A percentile compares a stretch with the other conserved stretches of the same genome.
These are phyloP conservation scores for Heteromurus nitidus DNA, from an alignment of 2,888 invertebrate genomes.

Conservation along the genomic window DNA sequence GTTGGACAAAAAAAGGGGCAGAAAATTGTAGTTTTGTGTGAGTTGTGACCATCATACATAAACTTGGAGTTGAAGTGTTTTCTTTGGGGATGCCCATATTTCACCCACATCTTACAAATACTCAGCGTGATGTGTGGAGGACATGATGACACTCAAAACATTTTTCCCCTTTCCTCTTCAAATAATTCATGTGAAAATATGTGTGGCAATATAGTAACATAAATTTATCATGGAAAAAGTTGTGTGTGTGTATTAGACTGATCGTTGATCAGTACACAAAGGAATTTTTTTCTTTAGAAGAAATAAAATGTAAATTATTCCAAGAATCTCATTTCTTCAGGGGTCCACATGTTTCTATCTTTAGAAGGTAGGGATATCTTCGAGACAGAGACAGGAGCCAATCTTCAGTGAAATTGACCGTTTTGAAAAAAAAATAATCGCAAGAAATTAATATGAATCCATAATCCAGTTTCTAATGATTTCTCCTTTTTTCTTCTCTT, in stretches of 20 bases:
- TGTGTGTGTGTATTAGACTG: no score
- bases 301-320: no score
- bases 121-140: constrained; percentile 46
- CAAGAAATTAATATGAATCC: not conserved
- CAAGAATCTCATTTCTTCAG: no score
- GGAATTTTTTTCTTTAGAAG: no score
- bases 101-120: constrained; percentile 57
- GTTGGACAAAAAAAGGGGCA: constrained; percentile 4
- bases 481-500: constrained; percentile 26
- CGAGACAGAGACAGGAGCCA: no score
- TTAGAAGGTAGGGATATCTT: no score
- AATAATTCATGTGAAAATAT: no score
- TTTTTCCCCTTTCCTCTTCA: no score
- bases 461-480: not conserved
- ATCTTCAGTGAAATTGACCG: not conserved
- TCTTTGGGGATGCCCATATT: constrained; percentile 60
- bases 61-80: constrained; percentile 5
- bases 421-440: constrained; percentile 1
- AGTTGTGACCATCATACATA: constrained; percentile 29
- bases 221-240: no score
- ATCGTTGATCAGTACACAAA: no score
- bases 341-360: no score
- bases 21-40: not conserved
- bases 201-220: no score
- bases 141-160: constrained; percentile 45